Evolutionary conservation across 2,113 vertebrate genomes (phyloP).

Genomic region (Erythrocebus patas): DNA sequence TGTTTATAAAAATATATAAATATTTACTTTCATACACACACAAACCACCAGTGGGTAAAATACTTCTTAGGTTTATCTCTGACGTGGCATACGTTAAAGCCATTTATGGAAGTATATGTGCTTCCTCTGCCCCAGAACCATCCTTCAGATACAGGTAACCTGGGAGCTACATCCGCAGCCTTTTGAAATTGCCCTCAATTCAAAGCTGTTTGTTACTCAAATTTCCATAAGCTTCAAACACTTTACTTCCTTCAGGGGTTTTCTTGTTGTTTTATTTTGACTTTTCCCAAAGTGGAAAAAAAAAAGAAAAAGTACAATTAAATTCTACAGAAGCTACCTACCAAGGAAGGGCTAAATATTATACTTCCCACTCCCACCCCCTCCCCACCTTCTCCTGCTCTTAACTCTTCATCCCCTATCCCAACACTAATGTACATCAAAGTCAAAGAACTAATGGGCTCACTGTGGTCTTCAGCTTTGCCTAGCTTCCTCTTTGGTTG

Average conservation of each 20-base stretch:
- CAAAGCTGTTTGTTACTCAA: not conserved
- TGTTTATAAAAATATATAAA: constrained; percentile 69
- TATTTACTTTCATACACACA: constrained; percentile 42
- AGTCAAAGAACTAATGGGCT: not conserved
- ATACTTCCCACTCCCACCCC: too few relatives aligned
- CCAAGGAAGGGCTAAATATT: not conserved
- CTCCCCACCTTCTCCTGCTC: not conserved
- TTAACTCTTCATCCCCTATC: not conserved
- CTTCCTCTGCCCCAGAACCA: not conserved
- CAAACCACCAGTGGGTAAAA: not conserved
- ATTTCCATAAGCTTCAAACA: not conserved
- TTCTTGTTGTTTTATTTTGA: constrained; percentile 8
- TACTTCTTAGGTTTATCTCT: not conserved
- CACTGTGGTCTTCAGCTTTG: not conserved
- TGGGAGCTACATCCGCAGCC: not conserved
- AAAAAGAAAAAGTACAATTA: not conserved
- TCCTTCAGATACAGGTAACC: not conserved
- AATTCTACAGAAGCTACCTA: not conserved
- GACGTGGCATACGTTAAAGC: not conserved
- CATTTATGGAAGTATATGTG: not conserved
- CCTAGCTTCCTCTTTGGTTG: not conserved
- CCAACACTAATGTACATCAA: not conserved
- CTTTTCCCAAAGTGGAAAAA: not conserved
- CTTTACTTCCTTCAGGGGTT: not conserved
- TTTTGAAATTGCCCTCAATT: not conserved